phyloP scores from a whole-genome alignment of 1,140 invertebrate genomes.

The Wasmannia auropunctata region DNA sequence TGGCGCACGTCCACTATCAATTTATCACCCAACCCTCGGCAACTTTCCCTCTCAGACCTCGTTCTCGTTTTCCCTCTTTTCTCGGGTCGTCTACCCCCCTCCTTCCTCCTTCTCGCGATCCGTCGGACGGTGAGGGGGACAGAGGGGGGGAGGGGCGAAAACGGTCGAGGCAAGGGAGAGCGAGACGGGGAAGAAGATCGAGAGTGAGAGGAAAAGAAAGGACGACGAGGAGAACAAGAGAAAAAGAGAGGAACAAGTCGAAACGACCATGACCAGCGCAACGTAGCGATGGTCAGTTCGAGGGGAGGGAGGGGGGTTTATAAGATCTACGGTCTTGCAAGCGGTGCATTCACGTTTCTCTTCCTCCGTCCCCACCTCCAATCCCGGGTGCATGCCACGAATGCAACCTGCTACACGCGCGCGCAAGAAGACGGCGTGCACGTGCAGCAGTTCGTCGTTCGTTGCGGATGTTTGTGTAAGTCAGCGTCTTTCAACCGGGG shows the following conservation, averaged over 20 bases:
- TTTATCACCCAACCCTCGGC: constrained; percentile 82
- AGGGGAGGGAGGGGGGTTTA: constrained; percentile 24
- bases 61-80: constrained; percentile 76
- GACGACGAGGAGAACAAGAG: constrained; percentile 56
- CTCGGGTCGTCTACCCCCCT: constrained; percentile 71
- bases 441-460: neutral
- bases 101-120: constrained; percentile 58
- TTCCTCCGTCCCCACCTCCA: neutral
- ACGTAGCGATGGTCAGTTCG: constrained; percentile 82
- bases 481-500: constrained; percentile 34
- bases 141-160: constrained; percentile 60
- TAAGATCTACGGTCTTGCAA: constrained; percentile 47
- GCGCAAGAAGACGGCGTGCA: neutral
- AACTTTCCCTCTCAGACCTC: constrained; percentile 78
- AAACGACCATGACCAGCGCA: constrained; percentile 82
- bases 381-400: constrained; percentile 7
- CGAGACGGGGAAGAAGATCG: constrained; percentile 59
- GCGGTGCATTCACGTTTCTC: constrained; percentile 62
- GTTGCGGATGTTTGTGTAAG: neutral
- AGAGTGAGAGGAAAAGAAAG: constrained; percentile 62
- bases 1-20: constrained; percentile 84
- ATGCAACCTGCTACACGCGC: constrained; percentile 37
- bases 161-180: constrained; percentile 26
- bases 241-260: constrained; percentile 65
- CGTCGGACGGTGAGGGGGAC: constrained; percentile 37